Percentiles rank a stretch among this genome's conserved stretches.
These are phyloP conservation scores for Hylomyscus alleni DNA, from an alignment of 2,797 vertebrate species.

Conservation along the genomic window DNA sequence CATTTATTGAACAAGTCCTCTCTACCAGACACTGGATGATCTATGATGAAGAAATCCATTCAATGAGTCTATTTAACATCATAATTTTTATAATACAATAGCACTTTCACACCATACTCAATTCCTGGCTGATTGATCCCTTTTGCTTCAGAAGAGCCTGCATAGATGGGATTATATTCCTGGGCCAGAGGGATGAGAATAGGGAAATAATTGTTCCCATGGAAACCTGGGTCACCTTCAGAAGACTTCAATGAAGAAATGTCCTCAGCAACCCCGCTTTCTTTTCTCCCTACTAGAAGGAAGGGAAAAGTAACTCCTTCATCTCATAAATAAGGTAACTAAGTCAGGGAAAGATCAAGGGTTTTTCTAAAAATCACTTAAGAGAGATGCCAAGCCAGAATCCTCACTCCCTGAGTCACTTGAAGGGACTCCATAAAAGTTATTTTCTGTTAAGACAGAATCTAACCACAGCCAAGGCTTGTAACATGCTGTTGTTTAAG, in stretches of 20 bases:
- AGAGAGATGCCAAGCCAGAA: background rate
- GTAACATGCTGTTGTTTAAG: background rate
- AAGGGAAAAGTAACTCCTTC: background rate
- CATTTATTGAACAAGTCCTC: background rate
- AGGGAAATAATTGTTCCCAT: background rate
- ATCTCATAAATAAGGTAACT: background rate
- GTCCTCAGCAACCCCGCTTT: background rate
- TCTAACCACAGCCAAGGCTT: background rate
- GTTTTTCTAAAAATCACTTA: background rate
- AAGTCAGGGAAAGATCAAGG: background rate
- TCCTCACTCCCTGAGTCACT: background rate
- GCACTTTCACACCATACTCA: background rate
- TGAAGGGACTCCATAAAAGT: background rate
- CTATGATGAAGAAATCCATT: background rate
- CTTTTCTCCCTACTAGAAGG: background rate
- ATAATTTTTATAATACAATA: background rate
- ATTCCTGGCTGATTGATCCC: background rate
- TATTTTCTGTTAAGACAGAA: slow-evolving; percentile 7
- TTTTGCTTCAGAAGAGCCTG: background rate
- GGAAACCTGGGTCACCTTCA: background rate
- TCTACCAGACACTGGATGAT: background rate
- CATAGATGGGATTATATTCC: background rate
- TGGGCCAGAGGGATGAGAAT: background rate
- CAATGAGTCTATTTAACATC: background rate
- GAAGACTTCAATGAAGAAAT: background rate